These are phyloP conservation scores for Pungitius pungitius DNA, from an alignment of 2,113 vertebrate species.

Conservation along the genomic window DNA sequence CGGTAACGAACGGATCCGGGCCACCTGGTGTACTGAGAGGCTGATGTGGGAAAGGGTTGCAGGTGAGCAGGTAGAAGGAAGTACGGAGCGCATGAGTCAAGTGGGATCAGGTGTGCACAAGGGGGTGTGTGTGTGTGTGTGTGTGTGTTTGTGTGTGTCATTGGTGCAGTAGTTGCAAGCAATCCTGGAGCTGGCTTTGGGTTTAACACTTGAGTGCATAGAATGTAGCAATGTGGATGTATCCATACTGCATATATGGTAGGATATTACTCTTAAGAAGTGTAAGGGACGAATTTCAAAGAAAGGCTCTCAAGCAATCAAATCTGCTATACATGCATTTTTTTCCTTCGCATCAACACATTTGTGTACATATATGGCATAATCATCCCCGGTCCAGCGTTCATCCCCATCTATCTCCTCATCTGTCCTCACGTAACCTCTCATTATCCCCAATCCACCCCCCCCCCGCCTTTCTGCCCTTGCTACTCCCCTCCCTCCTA, in stretches of 20 bases:
- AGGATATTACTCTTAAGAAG: slow-evolving; percentile 15
- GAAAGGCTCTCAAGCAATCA: not conserved
- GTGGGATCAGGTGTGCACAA: not conserved
- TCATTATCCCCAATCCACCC: slow-evolving; percentile 54
- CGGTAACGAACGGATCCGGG: not conserved
- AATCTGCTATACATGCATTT: not conserved
- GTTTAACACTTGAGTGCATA: not conserved
- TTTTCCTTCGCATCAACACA: not conserved
- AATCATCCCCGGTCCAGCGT: slow-evolving; percentile 14
- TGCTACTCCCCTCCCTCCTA: slow-evolving; percentile 24
- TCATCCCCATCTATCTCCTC: slow-evolving; percentile 16
- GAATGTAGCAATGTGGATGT: slow-evolving; percentile 4
- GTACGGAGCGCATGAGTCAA: not conserved
- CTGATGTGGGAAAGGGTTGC: not conserved
- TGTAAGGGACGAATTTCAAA: not conserved
- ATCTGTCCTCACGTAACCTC: slow-evolving; percentile 49
- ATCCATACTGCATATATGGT: not conserved
- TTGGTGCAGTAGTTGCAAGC: not conserved
- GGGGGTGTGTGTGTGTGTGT: not conserved
- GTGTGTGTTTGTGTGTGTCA: not conserved
- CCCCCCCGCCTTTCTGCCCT: slow-evolving; percentile 25
- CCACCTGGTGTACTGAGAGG: not conserved
- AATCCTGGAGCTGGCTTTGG: not conserved
- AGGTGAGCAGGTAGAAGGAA: slow-evolving; percentile 5
- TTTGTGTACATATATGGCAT: slow-evolving; percentile 10